Evolutionary conservation across 1,140 invertebrate genomes (phyloP).

Genomic region (Solenopsis fugax): DNA sequence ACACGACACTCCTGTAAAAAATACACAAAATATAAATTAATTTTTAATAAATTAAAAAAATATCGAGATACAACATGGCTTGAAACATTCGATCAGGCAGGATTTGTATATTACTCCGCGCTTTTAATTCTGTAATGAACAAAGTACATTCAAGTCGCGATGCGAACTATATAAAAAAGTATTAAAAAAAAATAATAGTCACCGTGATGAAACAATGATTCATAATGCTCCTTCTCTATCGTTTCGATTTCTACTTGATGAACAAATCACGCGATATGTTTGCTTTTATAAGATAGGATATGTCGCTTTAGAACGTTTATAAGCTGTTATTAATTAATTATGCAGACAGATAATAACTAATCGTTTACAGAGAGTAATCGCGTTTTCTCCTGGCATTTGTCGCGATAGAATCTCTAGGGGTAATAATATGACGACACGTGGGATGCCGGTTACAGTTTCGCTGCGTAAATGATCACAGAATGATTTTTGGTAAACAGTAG

Average conservation of each 20-base stretch:
- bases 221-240: neutral
- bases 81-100: neutral
- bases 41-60: neutral
- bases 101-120: neutral
- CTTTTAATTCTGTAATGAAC: neutral
- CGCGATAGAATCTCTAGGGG: neutral
- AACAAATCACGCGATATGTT: neutral
- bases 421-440: neutral
- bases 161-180: neutral
- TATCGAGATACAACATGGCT: neutral
- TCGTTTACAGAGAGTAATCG: neutral
- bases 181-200: neutral
- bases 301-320: neutral
- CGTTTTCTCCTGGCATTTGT: neutral
- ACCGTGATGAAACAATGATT: neutral
- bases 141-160: neutral
- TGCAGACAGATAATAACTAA: neutral
- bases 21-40: neutral
- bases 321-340: slow-evolving; percentile 5
- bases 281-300: neutral
- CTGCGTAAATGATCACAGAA: neutral
- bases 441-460: neutral
- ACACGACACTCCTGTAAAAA: neutral
- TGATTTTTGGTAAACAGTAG: neutral
- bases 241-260: neutral